A percentile compares a stretch with the other conserved stretches of the same genome.
phyloP scores from a whole-genome alignment of 2,888 invertebrate species.

The Mystacides longicornis region DNA sequence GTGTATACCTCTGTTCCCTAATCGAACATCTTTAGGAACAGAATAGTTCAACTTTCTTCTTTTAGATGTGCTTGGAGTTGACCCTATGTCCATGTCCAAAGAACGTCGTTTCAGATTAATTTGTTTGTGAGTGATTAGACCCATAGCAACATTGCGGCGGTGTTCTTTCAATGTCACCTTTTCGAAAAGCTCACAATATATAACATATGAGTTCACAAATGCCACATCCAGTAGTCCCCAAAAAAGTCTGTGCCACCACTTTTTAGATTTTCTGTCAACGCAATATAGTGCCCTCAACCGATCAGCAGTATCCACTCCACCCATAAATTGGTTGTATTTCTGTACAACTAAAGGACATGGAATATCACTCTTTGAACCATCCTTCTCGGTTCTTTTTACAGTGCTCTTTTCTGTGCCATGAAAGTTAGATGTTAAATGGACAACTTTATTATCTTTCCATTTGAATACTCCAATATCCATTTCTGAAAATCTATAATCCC shows the following conservation, averaged over 20 bases:
- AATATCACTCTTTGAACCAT: background rate
- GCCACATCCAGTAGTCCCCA: background rate
- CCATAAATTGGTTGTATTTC: background rate
- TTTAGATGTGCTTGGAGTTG: background rate
- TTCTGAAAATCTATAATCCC: too few species aligned
- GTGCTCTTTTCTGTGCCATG: background rate
- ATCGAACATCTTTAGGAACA: slow-evolving; percentile 4
- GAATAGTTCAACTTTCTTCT: background rate
- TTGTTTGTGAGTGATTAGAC: background rate
- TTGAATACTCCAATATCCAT: too few species aligned
- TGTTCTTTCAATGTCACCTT: background rate
- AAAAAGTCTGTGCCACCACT: slow-evolving; percentile 1
- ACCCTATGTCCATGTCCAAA: background rate
- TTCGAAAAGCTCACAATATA: background rate
- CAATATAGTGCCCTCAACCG: background rate
- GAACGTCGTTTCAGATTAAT: background rate
- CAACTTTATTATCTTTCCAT: slow-evolving; percentile 4
- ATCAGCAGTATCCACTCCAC: background rate
- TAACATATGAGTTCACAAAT: slow-evolving; percentile 2
- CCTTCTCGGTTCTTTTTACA: background rate
- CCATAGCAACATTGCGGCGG: background rate
- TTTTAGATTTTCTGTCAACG: background rate
- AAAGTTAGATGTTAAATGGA: background rate
- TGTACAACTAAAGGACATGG: background rate
- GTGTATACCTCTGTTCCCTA: slow-evolving; percentile 14